Conservation (phyloP, 2,797 vertebrate genomes). For the Champsocephalus gunnari region DNA sequence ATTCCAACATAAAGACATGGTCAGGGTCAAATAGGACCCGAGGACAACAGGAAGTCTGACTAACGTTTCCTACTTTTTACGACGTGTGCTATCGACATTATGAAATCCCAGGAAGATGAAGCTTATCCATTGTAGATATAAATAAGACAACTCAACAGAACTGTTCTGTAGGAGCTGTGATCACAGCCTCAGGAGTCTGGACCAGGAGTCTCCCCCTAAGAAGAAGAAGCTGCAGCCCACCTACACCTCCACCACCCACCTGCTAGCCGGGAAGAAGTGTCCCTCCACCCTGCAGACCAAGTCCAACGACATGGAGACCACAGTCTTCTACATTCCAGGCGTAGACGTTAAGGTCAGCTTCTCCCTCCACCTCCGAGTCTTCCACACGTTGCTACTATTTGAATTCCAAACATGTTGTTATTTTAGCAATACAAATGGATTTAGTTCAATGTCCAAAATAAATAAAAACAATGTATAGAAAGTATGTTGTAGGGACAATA, state of each 20-base stretch:
- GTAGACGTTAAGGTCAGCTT: conserved; percentile 95
- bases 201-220: conserved; percentile 98
- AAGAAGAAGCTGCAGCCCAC: conserved; percentile 96
- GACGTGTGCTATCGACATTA: neutral
- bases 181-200: conserved; percentile 92
- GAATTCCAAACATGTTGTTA: too few relatives aligned
- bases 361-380: neutral
- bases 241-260: conserved; percentile 92
- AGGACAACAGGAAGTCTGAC: neutral
- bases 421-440: too few relatives aligned
- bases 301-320: conserved; percentile 94
- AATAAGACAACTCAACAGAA: neutral
- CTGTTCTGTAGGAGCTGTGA: conserved; percentile 90
- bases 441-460: too few relatives aligned
- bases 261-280: conserved; percentile 94
- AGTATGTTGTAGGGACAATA: too few relatives aligned
- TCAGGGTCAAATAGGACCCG: too few relatives aligned
- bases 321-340: conserved; percentile 98
- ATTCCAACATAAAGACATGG: too few relatives aligned
- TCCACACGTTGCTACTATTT: neutral
- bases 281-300: conserved; percentile 96
- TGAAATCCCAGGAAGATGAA: conserved; percentile 10
- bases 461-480: too few relatives aligned
- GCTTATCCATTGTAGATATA: neutral
- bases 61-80: conserved; percentile 8